Evolutionary conservation across 2,888 invertebrate species (phyloP).

Genomic region (Parasteatoda lunata): DNA sequence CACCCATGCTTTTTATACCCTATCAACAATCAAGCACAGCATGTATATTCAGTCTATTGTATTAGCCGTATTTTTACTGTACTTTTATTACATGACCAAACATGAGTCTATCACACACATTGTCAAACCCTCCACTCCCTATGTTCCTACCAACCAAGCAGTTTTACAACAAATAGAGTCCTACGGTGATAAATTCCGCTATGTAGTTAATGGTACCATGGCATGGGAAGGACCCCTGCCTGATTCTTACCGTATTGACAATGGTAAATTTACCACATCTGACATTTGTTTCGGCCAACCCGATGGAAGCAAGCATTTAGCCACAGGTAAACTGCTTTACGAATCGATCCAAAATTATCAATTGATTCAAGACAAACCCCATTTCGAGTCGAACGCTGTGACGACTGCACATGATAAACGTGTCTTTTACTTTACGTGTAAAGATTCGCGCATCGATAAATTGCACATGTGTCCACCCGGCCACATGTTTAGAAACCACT

Average conservation of each 20-base stretch:
- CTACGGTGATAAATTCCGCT: background rate
- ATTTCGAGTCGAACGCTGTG: background rate
- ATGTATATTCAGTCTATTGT: too few relatives aligned
- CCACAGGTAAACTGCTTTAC: background rate
- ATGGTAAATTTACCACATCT: background rate
- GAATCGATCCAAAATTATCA: background rate
- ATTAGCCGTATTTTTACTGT: too few relatives aligned
- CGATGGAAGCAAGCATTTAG: background rate
- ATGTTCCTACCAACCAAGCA: too few relatives aligned
- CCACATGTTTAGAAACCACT: background rate
- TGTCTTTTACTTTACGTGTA: conserved; percentile 1
- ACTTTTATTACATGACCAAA: background rate
- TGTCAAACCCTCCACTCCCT: background rate
- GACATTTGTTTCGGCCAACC: background rate
- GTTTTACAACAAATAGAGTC: background rate
- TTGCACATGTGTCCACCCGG: conserved; percentile 15
- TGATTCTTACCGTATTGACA: background rate
- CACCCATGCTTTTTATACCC: too few relatives aligned
- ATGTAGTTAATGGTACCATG: background rate
- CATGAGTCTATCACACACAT: background rate
- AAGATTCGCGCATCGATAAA: background rate
- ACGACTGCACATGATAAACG: background rate
- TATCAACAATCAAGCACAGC: too few relatives aligned
- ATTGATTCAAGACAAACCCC: background rate
- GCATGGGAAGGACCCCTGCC: background rate